Percentiles rank a stretch among this genome's conserved stretches.
Evolutionary conservation across 1,140 invertebrate genomes (phyloP).

Genomic region (Anoplolepis gracilipes): DNA sequence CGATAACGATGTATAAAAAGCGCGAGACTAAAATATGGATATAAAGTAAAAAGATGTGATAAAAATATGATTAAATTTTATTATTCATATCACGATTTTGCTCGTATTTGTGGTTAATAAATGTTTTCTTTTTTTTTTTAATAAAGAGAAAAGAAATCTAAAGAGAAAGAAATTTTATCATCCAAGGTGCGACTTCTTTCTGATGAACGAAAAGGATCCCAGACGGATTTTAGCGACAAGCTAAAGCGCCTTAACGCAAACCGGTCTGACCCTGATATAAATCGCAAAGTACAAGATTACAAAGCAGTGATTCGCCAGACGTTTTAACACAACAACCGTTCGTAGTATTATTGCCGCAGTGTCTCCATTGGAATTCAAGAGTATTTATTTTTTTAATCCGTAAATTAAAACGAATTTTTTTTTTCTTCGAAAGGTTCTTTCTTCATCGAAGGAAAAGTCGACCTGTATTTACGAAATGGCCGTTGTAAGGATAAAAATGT

Average conservation of each 20-base stretch:
- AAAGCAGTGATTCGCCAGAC: background rate
- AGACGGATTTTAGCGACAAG: slow-evolving; percentile 2
- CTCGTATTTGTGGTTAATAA: background rate
- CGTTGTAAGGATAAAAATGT: background rate
- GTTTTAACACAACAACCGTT: background rate
- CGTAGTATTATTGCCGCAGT: background rate
- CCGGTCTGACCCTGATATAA: slow-evolving; percentile 32
- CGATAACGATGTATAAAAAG: background rate
- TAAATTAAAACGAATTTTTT: background rate
- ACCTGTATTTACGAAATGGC: background rate
- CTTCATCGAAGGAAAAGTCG: background rate
- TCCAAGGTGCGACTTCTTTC: background rate
- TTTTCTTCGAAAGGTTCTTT: background rate
- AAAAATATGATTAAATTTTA: background rate
- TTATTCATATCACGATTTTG: background rate
- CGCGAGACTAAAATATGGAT: background rate
- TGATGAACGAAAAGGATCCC: background rate
- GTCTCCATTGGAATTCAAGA: slow-evolving; percentile 1
- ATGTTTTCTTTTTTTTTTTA: background rate
- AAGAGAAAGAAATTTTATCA: background rate
- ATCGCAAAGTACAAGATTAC: background rate
- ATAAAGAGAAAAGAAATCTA: background rate
- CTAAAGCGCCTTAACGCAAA: slow-evolving; percentile 48
- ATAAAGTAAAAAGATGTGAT: background rate
- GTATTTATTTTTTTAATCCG: background rate